A percentile compares a stretch with the other conserved stretches of the same genome.
These are phyloP conservation scores for Crotalus viridis DNA, from an alignment of 2,113 vertebrate genomes.

Conservation along the genomic window DNA sequence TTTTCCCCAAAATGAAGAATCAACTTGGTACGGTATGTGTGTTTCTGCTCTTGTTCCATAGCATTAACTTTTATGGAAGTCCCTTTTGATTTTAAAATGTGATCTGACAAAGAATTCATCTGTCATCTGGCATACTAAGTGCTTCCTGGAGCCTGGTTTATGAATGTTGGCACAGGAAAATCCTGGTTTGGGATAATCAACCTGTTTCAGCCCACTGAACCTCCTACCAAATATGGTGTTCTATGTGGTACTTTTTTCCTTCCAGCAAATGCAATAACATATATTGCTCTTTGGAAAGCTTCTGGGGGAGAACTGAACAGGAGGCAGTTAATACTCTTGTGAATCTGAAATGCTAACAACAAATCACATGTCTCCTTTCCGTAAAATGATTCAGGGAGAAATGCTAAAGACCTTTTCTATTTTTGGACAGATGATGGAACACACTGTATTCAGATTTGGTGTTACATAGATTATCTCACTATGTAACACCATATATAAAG, in stretches of 20 bases:
- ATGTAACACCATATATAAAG: background rate
- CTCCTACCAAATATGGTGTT: background rate
- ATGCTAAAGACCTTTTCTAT: background rate
- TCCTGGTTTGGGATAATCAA: slow-evolving; percentile 14
- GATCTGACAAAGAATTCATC: background rate
- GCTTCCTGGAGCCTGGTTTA: slow-evolving; percentile 8
- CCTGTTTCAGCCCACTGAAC: slow-evolving; percentile 5
- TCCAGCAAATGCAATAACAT: background rate
- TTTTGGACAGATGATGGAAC: background rate
- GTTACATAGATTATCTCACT: background rate
- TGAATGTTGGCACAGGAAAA: background rate
- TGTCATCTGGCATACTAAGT: background rate
- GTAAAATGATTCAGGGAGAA: background rate
- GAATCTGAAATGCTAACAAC: background rate
- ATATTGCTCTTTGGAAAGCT: background rate
- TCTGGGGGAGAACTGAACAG: background rate
- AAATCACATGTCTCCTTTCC: background rate
- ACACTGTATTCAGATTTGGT: background rate
- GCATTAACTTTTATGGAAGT: slow-evolving; percentile 11
- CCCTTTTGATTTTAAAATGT: background rate
- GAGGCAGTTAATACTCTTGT: background rate
- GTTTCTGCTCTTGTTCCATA: background rate
- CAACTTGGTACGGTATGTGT: background rate
- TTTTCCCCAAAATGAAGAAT: background rate
- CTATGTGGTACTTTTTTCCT: background rate